Conservation (phyloP, 2,113 vertebrate genomes). For the Chinchilla lanigera region DNA sequence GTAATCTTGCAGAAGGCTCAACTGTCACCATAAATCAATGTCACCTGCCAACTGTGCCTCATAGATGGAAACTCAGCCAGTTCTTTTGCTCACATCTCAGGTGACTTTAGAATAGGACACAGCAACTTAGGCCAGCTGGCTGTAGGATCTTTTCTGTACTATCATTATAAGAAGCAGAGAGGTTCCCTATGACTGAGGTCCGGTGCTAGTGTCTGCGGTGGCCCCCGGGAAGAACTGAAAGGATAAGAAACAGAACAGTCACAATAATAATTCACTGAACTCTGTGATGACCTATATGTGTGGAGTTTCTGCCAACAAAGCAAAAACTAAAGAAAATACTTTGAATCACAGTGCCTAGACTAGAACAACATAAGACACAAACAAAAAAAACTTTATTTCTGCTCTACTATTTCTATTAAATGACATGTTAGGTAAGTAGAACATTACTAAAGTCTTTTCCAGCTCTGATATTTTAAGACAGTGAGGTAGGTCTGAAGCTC, state of each 20-base stretch:
- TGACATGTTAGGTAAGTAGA: background rate
- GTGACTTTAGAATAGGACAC: conserved; percentile 6
- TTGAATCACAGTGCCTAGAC: background rate
- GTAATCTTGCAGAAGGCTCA: background rate
- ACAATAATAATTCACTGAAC: background rate
- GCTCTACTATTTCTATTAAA: background rate
- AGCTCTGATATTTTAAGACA: background rate
- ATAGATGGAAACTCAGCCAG: background rate
- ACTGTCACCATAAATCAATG: background rate
- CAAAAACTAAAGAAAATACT: conserved; percentile 2
- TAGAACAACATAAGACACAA: conserved; percentile 19
- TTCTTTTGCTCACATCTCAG: conserved; percentile 17
- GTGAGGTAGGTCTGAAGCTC: background rate
- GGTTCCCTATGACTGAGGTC: background rate
- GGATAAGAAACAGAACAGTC: conserved; percentile 36
- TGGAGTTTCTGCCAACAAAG: conserved; percentile 41
- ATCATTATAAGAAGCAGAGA: background rate
- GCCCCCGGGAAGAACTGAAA: conserved; percentile 1
- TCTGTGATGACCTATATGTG: background rate
- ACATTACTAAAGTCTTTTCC: background rate
- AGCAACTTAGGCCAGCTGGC: background rate
- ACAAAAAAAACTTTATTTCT: conserved; percentile 20
- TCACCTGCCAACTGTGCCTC: background rate
- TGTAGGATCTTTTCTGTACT: background rate
- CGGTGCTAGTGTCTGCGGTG: background rate